phyloP scores from a whole-genome alignment of 2,113 vertebrate species.

The Prochilodus magdalenae region DNA sequence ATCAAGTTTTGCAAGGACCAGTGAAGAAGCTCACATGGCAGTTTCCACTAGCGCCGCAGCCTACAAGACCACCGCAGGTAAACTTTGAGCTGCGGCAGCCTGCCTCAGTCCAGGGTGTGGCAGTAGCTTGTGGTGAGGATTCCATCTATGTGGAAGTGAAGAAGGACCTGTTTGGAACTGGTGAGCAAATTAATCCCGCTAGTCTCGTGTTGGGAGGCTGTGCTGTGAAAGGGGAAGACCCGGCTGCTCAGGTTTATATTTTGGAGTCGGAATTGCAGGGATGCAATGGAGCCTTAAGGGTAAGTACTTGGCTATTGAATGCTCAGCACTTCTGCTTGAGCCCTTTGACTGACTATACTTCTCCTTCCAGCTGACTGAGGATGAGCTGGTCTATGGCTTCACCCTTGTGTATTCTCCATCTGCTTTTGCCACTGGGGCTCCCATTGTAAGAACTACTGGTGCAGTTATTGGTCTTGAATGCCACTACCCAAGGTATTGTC shows the following conservation, averaged over 20 bases:
- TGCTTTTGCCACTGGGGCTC: slow-evolving; percentile 39
- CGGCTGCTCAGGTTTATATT: slow-evolving; percentile 37
- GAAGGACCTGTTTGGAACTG: slow-evolving; percentile 67
- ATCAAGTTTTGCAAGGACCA: slow-evolving; percentile 26
- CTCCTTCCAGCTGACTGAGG: slow-evolving; percentile 61
- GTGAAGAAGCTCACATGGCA: slow-evolving; percentile 46
- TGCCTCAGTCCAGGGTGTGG: slow-evolving; percentile 46
- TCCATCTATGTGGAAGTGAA: slow-evolving; percentile 63
- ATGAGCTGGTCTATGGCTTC: slow-evolving; percentile 66
- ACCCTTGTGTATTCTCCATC: slow-evolving; percentile 59
- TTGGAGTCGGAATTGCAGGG: slow-evolving; percentile 59
- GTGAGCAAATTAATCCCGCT: slow-evolving; percentile 58
- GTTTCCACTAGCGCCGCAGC: neutral
- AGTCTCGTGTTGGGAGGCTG: slow-evolving; percentile 72
- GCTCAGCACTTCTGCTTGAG: neutral
- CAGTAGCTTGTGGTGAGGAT: slow-evolving; percentile 61
- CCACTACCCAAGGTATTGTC: slow-evolving; percentile 66
- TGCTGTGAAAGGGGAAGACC: neutral
- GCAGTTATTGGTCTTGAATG: slow-evolving; percentile 64
- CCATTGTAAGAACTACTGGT: slow-evolving; percentile 63
- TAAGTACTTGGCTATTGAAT: slow-evolving; percentile 11
- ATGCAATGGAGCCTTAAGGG: slow-evolving; percentile 61
- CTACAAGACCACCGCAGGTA: neutral
- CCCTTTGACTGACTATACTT: neutral
- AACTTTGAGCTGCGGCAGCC: slow-evolving; percentile 35